Evolutionary conservation across 2,888 invertebrate species (phyloP).

Genomic region (Mechanitis messenoides): DNA sequence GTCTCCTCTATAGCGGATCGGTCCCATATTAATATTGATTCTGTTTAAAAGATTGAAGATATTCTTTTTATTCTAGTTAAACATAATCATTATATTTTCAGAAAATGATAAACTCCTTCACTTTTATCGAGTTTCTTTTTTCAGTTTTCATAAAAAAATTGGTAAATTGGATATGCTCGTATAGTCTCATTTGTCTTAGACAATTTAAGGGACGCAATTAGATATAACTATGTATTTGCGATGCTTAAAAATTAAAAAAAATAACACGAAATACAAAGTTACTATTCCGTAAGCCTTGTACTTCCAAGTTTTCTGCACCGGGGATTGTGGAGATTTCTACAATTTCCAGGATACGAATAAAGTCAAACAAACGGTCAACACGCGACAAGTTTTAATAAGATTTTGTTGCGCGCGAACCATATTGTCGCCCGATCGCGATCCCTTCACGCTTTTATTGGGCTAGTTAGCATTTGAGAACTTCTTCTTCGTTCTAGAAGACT

Average conservation of each 20-base stretch:
- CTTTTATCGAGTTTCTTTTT: too few relatives aligned
- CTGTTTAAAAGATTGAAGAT: slow-evolving; percentile 4
- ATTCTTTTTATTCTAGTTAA: neutral
- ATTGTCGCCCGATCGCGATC: slow-evolving; percentile 28
- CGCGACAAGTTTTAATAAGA: slow-evolving; percentile 45
- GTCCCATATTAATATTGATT: slow-evolving; percentile 8
- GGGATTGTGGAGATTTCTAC: slow-evolving; percentile 29
- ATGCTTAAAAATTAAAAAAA: neutral
- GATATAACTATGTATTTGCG: too few relatives aligned
- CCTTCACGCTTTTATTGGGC: slow-evolving; percentile 23
- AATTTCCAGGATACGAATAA: slow-evolving; percentile 34
- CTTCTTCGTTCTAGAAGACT: too few relatives aligned
- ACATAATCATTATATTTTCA: slow-evolving; percentile 1
- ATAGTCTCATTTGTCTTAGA: too few relatives aligned
- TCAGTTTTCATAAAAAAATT: too few relatives aligned
- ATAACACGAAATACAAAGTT: neutral
- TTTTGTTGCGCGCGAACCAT: slow-evolving; percentile 32
- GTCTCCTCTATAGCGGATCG: slow-evolving; percentile 24
- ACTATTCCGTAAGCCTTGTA: slow-evolving; percentile 4
- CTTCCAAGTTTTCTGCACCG: slow-evolving; percentile 32
- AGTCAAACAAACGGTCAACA: slow-evolving; percentile 37
- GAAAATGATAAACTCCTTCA: too few relatives aligned
- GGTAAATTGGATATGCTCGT: too few relatives aligned
- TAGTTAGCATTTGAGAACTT: neutral
- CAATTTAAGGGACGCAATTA: too few relatives aligned